These are phyloP conservation scores for Drosophila ficusphila DNA, from an alignment of 1,140 invertebrate genomes.

Conservation along the genomic window DNA sequence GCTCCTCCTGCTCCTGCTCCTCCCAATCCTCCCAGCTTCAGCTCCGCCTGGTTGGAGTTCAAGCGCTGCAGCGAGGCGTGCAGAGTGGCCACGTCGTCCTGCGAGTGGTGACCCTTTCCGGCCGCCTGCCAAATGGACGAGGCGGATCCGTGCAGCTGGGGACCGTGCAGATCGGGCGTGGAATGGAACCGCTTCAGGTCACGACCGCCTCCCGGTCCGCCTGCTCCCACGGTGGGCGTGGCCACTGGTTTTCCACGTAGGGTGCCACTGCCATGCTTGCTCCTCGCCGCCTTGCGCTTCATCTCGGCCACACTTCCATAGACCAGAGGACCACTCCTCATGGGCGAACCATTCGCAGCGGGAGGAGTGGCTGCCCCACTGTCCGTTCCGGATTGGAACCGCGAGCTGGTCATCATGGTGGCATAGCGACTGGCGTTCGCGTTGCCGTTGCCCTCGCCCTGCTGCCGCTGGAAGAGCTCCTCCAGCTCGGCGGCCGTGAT, in stretches of 20 bases:
- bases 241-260: conserved; percentile 82
- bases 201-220: conserved; percentile 45
- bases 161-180: conserved; percentile 90
- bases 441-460: conserved; percentile 85
- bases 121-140: conserved; percentile 81
- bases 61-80: conserved; percentile 81
- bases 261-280: conserved; percentile 74
- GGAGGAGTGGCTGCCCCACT: conserved; percentile 86
- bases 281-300: conserved; percentile 89
- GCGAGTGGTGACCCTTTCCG: conserved; percentile 88
- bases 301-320: conserved; percentile 97
- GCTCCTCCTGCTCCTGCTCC: conserved; percentile 14
- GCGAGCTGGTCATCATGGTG: conserved; percentile 90
- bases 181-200: conserved; percentile 93
- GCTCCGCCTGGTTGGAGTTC: conserved; percentile 46
- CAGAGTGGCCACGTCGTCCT: conserved; percentile 89
- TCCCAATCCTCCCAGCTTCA: conserved; percentile 18
- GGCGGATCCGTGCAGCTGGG: conserved; percentile 66
- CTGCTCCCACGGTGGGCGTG: conserved; percentile 75
- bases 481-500: conserved; percentile 95
- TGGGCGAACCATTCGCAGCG: conserved; percentile 85
- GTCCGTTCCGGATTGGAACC: conserved; percentile 88
- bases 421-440: conserved; percentile 81
- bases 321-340: conserved; percentile 87
- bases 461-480: conserved; percentile 94